These are phyloP conservation scores for Melanotaenia boesemani DNA, from an alignment of 2,797 vertebrate species.

Conservation along the genomic window DNA sequence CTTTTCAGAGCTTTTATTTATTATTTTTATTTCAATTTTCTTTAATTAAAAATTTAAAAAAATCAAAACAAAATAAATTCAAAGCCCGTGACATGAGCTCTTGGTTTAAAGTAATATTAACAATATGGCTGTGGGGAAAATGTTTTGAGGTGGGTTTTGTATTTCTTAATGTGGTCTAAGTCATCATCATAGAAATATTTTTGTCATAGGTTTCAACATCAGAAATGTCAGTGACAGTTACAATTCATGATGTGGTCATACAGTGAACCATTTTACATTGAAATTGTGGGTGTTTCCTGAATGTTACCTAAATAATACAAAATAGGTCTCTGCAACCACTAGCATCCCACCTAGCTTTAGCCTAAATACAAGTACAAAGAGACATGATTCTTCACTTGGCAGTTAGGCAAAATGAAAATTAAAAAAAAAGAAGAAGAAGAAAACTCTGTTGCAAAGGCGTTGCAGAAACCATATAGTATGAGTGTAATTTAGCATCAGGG, in stretches of 20 bases:
- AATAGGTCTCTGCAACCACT: slow-evolving; percentile 77
- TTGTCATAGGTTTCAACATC: slow-evolving; percentile 34
- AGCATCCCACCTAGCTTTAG: slow-evolving; percentile 71
- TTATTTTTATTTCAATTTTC: too few relatives aligned
- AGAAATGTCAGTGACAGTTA: slow-evolving; percentile 50
- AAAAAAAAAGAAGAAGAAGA: slow-evolving; percentile 54
- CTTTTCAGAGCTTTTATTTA: background rate
- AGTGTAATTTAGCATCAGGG: slow-evolving; percentile 61
- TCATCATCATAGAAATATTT: slow-evolving; percentile 44
- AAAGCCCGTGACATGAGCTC: background rate
- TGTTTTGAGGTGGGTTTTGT: slow-evolving; percentile 21
- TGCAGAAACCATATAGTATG: slow-evolving; percentile 24
- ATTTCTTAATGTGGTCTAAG: slow-evolving; percentile 22
- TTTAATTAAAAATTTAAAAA: background rate
- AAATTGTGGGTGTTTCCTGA: slow-evolving; percentile 81
- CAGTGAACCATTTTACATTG: slow-evolving; percentile 54
- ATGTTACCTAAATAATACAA: slow-evolving; percentile 72
- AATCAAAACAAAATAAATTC: background rate
- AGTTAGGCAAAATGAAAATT: slow-evolving; percentile 47
- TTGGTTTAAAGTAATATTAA: slow-evolving; percentile 1
- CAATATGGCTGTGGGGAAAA: slow-evolving; percentile 6
- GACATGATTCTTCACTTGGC: slow-evolving; percentile 40
- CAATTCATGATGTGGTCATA: slow-evolving; percentile 48
- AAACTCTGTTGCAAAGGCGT: slow-evolving; percentile 25
- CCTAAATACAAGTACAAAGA: slow-evolving; percentile 52